These are phyloP conservation scores for Polyergus mexicanus DNA, from an alignment of 1,140 invertebrate genomes.

Conservation along the genomic window DNA sequence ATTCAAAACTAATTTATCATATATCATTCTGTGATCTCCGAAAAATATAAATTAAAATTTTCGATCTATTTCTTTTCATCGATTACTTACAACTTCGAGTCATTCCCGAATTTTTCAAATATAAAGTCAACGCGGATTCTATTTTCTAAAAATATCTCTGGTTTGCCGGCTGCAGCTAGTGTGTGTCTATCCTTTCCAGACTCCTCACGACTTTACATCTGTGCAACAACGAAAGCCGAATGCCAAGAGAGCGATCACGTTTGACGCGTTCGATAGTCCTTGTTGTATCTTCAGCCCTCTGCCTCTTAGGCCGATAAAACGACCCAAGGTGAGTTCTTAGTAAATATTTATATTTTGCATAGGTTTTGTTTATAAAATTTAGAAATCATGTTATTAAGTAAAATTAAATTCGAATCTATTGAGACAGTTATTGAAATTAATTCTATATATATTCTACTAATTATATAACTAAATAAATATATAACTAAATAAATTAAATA, in stretches of 20 bases:
- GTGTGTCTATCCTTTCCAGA: slow-evolving; percentile 88
- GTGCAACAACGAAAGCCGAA: slow-evolving; percentile 85
- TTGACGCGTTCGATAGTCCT: slow-evolving; percentile 84
- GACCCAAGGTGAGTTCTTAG: slow-evolving; percentile 82
- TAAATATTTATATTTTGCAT: not conserved
- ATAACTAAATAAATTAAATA: slow-evolving; percentile 1
- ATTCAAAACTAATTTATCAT: not conserved
- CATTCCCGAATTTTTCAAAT: not conserved
- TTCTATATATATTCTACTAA: not conserved
- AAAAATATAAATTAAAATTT: slow-evolving; percentile 14
- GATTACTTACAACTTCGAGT: slow-evolving; percentile 9
- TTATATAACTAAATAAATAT: not conserved
- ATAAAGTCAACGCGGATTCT: slow-evolving; percentile 12
- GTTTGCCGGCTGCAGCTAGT: slow-evolving; percentile 87
- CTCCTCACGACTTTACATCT: slow-evolving; percentile 84
- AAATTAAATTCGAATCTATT: not conserved
- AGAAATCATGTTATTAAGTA: not conserved
- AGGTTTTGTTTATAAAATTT: too few relatives aligned
- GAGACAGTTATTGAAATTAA: not conserved
- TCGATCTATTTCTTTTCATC: not conserved
- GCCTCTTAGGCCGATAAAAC: slow-evolving; percentile 80
- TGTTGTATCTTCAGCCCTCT: slow-evolving; percentile 81
- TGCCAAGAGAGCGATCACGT: slow-evolving; percentile 85
- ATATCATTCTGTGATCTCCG: not conserved
- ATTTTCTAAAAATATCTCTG: slow-evolving; percentile 70